Evolutionary conservation across 2,888 invertebrate genomes (phyloP), one percentile per base, ranked within the genome.

Genomic region (Yponomeuta cagnagella): DNA sequence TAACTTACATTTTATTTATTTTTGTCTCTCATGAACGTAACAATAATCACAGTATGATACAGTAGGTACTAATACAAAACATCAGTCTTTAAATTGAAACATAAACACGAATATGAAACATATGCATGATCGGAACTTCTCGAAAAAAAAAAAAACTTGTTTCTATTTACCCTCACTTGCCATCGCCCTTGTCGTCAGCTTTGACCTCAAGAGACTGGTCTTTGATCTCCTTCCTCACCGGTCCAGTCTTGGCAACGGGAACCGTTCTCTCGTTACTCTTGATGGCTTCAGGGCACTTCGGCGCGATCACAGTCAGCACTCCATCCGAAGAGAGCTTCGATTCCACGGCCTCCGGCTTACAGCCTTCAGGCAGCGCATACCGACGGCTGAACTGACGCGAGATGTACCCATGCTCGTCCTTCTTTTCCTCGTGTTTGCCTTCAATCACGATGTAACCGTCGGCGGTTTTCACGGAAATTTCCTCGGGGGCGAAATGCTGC

Each of bases 301-400:
- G 95, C n/a, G 94, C 95, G 58, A 93, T 92, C 9, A 96, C 89
- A 4, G 94, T 94, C 58, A 96, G 84, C n/a, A 96, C 93, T 6
- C 96, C 96, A 78, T 96, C 96, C 0, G 95, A 94, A 1, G 96
- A 96, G 58, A 97, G 85, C 70, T 92, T 94, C 0, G 96, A 96
- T 63, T 93, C 93, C 0, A 97, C 94, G 63, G 93, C 92, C 63
- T 93, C 94, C 4, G 95, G 88, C 75, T 96, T 94, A 72, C 95
- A 95, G 23, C 94, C 95, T 75, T 95, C 93, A 2, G 97, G 96
- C 67, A 97, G 81, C 8, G 93, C 83, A 79, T 96, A 97, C 70
- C 95, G 93, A 31, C 96, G 93, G 9, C 94, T 92, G 77, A 97
- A 95, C 75, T 96, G 95, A 30, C 95, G 92, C 0, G 95, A 94